phyloP scores from a whole-genome alignment of 2,888 invertebrate species.

The Protophormia terraenovae region DNA sequence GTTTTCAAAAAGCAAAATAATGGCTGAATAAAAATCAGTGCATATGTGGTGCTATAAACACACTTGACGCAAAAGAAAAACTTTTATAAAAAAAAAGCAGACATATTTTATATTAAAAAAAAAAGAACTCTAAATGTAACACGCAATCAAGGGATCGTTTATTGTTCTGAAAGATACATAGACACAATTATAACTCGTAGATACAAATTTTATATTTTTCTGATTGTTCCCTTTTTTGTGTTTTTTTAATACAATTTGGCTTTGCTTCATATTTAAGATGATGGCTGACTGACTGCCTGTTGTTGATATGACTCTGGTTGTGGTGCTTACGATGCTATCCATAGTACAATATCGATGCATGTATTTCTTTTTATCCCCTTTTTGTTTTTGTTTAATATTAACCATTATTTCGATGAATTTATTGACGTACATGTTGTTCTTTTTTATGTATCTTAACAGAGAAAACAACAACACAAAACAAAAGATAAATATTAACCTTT shows the following conservation, averaged over 20 bases:
- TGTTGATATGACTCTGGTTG: not conserved
- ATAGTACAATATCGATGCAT: too few species aligned
- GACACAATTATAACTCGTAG: not conserved
- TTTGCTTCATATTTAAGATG: not conserved
- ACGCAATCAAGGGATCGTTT: slow-evolving; percentile 50
- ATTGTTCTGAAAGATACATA: not conserved
- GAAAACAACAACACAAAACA: not conserved
- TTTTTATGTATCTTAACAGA: slow-evolving; percentile 50
- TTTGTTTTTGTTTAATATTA: slow-evolving; percentile 71
- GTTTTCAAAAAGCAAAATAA: not conserved
- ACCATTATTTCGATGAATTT: slow-evolving; percentile 77
- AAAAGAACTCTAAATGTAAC: not conserved
- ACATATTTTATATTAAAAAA: not conserved
- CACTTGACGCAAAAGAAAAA: slow-evolving; percentile 47
- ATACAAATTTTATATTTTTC: slow-evolving; percentile 2
- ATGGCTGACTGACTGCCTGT: slow-evolving; percentile 21
- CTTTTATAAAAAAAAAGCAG: slow-evolving; percentile 6
- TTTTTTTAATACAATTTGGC: not conserved
- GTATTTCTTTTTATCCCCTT: slow-evolving; percentile 63
- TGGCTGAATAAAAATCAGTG: slow-evolving; percentile 20
- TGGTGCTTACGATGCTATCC: not conserved
- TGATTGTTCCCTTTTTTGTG: not conserved
- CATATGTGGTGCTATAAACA: slow-evolving; percentile 43
- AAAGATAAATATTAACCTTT: slow-evolving; percentile 39
- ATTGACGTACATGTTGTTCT: slow-evolving; percentile 72